Evolutionary conservation across 2,888 invertebrate species (phyloP), one percentile per base, ranked within the genome.

Genomic region (Monochamus alternatus): DNA sequence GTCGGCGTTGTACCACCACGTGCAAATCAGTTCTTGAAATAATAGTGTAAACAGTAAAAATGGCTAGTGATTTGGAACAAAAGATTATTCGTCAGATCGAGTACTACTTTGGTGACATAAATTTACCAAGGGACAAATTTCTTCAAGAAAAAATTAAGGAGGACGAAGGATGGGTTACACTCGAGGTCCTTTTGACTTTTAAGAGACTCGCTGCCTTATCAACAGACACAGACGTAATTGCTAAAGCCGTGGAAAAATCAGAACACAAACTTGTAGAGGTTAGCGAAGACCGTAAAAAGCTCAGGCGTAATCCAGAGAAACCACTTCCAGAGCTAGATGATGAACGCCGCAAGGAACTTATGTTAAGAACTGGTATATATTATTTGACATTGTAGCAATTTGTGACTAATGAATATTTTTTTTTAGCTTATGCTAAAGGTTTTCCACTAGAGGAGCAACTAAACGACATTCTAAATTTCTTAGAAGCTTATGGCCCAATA

Each of bases 71-170:
- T 76, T 82, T 93, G 70, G 93, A 94, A 74, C 89, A 88, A 69
- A 91, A 91, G 73, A 93, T 95, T 63, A 93, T 94, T 79, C 91
- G 92, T 5, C 95, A 94, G 88, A 90, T 94, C 7, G 92, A 93
- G 85, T 92, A 92, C 85, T 93, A 93, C 86, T 93, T 92, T 81
- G 98, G 99, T 67, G 97, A 99, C 88, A 92, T 95, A 5, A 99
- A 99, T 89, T 90, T 99, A 69, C 94, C 95, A 0, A 92, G 95
- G 76, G 99, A 99, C 88, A 97, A 96, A 89, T 99, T 98, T 87
- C 90, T 99, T n/a, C 93, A 94, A 83, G 95, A 96, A 77, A 95
- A 97, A 89, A 92, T 95, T 0, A 93, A 93, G 81, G 90, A 95
- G 79, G 95, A 97, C 81, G 95, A 97, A 71, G 98, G 96, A 3